Evolutionary conservation across 2,888 invertebrate species (phyloP).

Genomic region (Tribolium freemani): DNA sequence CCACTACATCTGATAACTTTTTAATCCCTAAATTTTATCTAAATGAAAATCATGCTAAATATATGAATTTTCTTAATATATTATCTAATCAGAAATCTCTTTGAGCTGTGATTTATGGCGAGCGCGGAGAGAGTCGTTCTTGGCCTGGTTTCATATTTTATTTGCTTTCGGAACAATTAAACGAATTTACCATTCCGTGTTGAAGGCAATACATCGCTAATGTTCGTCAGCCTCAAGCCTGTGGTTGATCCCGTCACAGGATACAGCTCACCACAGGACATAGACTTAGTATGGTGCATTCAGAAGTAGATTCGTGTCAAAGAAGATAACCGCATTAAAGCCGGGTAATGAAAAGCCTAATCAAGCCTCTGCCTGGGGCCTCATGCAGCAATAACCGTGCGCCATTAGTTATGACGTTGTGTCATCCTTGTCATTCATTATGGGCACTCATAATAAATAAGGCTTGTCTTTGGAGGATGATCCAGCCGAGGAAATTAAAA

Average conservation of each 20-base stretch:
- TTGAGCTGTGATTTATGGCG: no score
- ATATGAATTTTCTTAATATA: not conserved
- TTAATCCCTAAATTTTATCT: not conserved
- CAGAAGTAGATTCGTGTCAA: slow-evolving; percentile 18
- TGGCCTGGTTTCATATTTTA: no score
- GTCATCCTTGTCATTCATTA: slow-evolving; percentile 11
- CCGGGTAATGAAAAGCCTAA: slow-evolving; percentile 23
- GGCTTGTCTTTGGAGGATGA: slow-evolving; percentile 11
- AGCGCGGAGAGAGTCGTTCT: no score
- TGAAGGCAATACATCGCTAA: slow-evolving; percentile 4
- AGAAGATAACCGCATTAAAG: slow-evolving; percentile 29
- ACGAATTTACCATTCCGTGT: slow-evolving; percentile 1
- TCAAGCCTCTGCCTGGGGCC: slow-evolving; percentile 1
- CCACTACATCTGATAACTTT: no score
- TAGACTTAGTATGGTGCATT: slow-evolving; percentile 7
- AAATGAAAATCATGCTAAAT: slow-evolving; percentile 12
- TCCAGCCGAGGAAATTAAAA: slow-evolving; percentile 7
- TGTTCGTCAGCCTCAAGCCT: not conserved
- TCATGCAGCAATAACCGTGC: slow-evolving; percentile 5
- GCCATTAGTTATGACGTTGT: slow-evolving; percentile 18
- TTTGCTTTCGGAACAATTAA: not conserved
- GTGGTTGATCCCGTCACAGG: not conserved
- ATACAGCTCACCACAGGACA: slow-evolving; percentile 1
- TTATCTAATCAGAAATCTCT: not conserved
- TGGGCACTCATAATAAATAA: slow-evolving; percentile 9